A percentile compares a stretch with the other conserved stretches of the same genome.
phyloP scores from a whole-genome alignment of 2,797 vertebrate species.

The Toxotes lorentzi region DNA sequence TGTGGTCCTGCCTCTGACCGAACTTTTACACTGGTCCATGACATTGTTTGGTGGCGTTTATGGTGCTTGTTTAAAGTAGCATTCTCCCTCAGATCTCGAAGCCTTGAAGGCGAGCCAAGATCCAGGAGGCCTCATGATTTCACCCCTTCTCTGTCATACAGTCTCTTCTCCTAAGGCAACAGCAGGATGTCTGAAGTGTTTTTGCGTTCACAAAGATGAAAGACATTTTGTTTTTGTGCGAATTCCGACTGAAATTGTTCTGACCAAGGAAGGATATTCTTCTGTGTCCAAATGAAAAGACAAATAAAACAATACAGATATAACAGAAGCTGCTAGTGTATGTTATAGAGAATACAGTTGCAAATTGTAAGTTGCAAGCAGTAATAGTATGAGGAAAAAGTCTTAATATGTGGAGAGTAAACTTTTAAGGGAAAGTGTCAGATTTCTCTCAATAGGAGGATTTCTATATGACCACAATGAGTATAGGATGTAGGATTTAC shows the following conservation, averaged over 20 bases:
- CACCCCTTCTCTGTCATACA: conserved; percentile 12
- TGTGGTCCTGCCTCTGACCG: conserved; percentile 44
- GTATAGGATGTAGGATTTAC: background rate
- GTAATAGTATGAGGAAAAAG: too few relatives aligned
- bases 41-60: conserved; percentile 75
- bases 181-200: background rate
- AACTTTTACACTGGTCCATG: conserved; percentile 58
- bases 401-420: too few relatives aligned
- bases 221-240: background rate
- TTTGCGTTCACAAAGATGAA: background rate
- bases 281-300: background rate
- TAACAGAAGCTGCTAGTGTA: too few relatives aligned
- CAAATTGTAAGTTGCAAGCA: too few relatives aligned
- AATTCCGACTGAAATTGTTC: background rate
- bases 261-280: background rate
- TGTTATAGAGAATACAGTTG: too few relatives aligned
- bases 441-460: too few relatives aligned
- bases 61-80: conserved; percentile 65
- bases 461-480: too few relatives aligned
- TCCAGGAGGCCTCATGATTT: conserved; percentile 47
- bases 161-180: conserved; percentile 15
- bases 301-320: too few relatives aligned
- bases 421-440: too few relatives aligned
- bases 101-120: conserved; percentile 58
- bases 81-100: conserved; percentile 53